Percentiles rank a stretch among this genome's conserved stretches.
Evolutionary conservation across 2,113 vertebrate species (phyloP).

Genomic region (Amblyornis subalaris): DNA sequence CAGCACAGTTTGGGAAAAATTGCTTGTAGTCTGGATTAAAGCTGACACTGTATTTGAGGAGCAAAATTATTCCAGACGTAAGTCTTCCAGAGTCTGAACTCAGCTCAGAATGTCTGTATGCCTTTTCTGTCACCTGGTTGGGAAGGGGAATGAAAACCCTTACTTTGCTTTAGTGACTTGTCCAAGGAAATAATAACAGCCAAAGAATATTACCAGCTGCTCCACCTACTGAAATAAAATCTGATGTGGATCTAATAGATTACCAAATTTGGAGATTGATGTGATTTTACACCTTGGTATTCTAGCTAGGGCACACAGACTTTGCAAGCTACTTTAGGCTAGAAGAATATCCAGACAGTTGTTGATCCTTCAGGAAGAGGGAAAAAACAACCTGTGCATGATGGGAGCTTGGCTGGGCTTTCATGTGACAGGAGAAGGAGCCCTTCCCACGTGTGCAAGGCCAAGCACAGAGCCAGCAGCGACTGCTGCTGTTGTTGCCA

Average conservation of each 20-base stretch:
- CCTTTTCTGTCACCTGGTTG: background rate
- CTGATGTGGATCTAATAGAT: background rate
- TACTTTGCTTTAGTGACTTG: background rate
- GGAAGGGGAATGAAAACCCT: background rate
- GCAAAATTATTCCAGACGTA: background rate
- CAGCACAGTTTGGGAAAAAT: background rate
- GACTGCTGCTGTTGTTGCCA: background rate
- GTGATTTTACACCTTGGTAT: background rate
- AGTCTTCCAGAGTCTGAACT: background rate
- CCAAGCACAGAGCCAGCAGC: background rate
- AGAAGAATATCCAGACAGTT: background rate
- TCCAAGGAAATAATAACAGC: background rate
- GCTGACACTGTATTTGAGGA: background rate
- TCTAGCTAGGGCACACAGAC: background rate
- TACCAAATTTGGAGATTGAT: background rate
- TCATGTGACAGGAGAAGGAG: background rate
- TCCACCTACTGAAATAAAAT: background rate
- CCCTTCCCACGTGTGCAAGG: background rate
- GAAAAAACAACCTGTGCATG: background rate
- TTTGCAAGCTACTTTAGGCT: background rate
- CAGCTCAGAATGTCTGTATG: background rate
- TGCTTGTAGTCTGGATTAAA: background rate
- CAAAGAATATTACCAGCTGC: background rate
- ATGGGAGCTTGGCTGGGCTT: background rate
- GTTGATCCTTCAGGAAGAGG: background rate